These are phyloP conservation scores for Egretta garzetta DNA, from an alignment of 2,113 vertebrate genomes.

Conservation along the genomic window DNA sequence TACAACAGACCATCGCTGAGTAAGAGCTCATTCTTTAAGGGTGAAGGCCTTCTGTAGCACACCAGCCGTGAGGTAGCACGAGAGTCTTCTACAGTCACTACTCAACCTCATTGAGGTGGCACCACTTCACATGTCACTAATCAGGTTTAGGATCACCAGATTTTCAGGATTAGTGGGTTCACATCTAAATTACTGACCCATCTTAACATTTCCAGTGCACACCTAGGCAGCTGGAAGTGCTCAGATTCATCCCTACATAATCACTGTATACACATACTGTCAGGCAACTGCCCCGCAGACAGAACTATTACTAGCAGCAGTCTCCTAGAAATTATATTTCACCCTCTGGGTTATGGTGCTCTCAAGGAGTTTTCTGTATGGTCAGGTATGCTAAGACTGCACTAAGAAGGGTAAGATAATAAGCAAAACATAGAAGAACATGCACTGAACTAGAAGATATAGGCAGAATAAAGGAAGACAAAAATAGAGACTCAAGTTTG, in stretches of 20 bases:
- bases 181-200: neutral
- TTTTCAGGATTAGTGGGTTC: neutral
- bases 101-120: neutral
- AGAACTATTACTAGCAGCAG: neutral
- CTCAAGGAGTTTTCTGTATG: neutral
- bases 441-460: neutral
- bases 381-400: neutral
- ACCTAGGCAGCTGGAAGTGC: neutral
- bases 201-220: neutral
- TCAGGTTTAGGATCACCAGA: neutral
- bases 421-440: neutral
- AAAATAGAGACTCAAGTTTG: neutral
- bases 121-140: neutral
- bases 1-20: neutral
- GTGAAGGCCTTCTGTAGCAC: neutral
- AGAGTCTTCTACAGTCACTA: neutral
- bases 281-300: neutral
- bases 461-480: neutral
- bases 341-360: neutral
- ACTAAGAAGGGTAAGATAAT: neutral
- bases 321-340: neutral
- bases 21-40: neutral
- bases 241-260: neutral
- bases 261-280: rapidly evolving
- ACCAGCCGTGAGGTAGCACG: neutral